Conservation (phyloP, 2,888 invertebrate genomes). For the Eurois occulta region DNA sequence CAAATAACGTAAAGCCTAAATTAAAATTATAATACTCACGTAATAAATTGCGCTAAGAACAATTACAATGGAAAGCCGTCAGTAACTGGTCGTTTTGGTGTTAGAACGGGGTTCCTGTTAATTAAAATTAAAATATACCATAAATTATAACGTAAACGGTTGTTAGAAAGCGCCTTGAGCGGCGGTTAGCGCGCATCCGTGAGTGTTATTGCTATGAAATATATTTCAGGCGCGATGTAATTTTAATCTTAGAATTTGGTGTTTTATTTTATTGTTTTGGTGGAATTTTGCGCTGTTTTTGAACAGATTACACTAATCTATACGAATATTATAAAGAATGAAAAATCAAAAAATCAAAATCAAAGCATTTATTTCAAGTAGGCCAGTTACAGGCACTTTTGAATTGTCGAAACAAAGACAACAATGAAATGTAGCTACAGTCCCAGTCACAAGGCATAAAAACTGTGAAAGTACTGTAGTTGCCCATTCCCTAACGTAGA, state of each 20-base stretch:
- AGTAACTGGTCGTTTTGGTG: constrained; percentile 58
- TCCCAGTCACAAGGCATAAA: no score
- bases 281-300: not conserved
- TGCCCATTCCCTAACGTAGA: no score
- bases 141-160: constrained; percentile 76
- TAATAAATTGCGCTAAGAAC: constrained; percentile 48
- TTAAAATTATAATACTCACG: constrained; percentile 57
- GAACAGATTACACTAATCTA: no score
- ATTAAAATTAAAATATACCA: constrained; percentile 80
- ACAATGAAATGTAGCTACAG: no score
- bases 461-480: no score
- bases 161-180: constrained; percentile 53
- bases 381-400: no score
- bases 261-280: constrained; percentile 9
- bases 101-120: constrained; percentile 71
- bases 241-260: constrained; percentile 28
- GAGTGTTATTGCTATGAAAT: constrained; percentile 64
- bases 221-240: constrained; percentile 53
- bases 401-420: no score
- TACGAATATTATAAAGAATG: not conserved
- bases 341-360: no score
- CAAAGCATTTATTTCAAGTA: no score
- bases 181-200: constrained; percentile 50
- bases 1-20: constrained; percentile 42
- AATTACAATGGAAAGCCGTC: constrained; percentile 42